Conservation (phyloP, 2,888 invertebrate species). For the Campoplex nolae region DNA sequence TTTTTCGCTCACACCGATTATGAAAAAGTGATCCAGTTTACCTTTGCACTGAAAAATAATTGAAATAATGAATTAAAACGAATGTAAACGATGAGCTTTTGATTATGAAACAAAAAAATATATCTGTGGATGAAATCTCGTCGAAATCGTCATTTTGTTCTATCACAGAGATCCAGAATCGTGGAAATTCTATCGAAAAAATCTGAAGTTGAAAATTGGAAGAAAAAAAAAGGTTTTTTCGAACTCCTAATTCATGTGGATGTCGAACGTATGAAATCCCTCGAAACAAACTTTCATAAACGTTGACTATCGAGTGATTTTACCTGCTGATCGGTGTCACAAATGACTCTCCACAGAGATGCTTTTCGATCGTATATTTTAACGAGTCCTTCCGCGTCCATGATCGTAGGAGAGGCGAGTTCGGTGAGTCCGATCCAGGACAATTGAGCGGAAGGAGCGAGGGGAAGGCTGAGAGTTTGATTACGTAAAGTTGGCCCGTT, state of each 20-base stretch:
- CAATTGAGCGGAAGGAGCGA: conserved; percentile 89
- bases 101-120: too few relatives aligned
- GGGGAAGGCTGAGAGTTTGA: conserved; percentile 87
- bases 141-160: background rate
- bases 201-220: too few relatives aligned
- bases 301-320: conserved; percentile 73
- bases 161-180: background rate
- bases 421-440: conserved; percentile 93
- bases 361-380: conserved; percentile 89
- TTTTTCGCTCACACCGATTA: conserved; percentile 92
- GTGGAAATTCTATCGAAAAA: too few relatives aligned
- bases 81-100: background rate
- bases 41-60: conserved; percentile 86
- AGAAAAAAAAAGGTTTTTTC: background rate
- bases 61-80: background rate
- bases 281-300: background rate
- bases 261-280: background rate
- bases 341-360: conserved; percentile 92
- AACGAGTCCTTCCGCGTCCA: conserved; percentile 92
- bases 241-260: background rate
- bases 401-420: conserved; percentile 91
- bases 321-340: conserved; percentile 91
- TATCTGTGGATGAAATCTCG: too few relatives aligned
- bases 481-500: conserved; percentile 84
- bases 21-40: conserved; percentile 90